Evolutionary conservation across 1,140 invertebrate species (phyloP), one percentile per base, ranked within the genome.

Genomic region (Rhopalosiphum maidis): DNA sequence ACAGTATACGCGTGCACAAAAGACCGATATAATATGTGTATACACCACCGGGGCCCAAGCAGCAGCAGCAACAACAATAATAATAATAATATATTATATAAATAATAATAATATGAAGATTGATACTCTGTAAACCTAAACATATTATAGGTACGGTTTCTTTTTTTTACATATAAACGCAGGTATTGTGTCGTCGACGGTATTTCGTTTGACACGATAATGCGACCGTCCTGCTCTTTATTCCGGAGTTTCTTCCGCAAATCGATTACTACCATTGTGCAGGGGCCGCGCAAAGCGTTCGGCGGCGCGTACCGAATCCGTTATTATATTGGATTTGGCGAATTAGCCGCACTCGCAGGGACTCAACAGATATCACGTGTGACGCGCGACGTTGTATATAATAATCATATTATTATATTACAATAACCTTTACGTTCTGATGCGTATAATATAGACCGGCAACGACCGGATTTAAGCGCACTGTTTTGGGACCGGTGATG

Each of bases 221-320:
- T 89, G 37, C n/a, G n/a, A 55, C 51, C 88, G 30, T 90, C 89
- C 89, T n/a, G 60, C 60, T 90, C 89, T 43, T 60, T 77, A 77
- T 77, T 90, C 43, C 25, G 25, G 37, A 25, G 60, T 90, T 68
- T 90, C 89, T 90, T 90, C 89, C 89, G 89, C 55, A 90, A 90
- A 90, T 90, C 89, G 89, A 90, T 90, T 90, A 68, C n/a, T 90
- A 68, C n/a, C 35, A 89, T 89, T 54, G 51, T 60, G 54, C 54
- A 21, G 15, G 25, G 88, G 35, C 87, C 87, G 86, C 1, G 21
- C 88, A 41, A 55, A 25, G 51, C 88, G 89, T 46, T 90, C 55
- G 89, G 37, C 55, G 54, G 89, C 89, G 89, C 89, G 89, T 68
- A 68, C 37, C 37, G 89, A 90, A 68, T 90, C 89, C 89, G 54